Conservation (phyloP, 30 jellyfish, hydroid and myxozoan species). For the Catostylus mosaicus region DNA sequence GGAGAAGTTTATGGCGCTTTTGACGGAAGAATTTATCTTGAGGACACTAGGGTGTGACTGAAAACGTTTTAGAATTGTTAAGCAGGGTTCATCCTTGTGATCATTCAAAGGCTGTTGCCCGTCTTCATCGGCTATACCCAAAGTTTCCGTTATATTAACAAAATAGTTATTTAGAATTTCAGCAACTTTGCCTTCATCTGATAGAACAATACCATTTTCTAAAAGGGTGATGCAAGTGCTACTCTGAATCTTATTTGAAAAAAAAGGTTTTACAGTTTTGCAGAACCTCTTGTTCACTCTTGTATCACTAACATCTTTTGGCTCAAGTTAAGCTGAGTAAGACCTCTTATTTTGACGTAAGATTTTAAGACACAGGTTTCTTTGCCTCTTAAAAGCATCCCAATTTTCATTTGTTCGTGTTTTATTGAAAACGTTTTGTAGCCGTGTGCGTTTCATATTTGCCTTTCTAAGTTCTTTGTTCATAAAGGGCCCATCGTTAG, state of each 20-base stretch:
- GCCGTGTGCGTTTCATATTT: too few species aligned
- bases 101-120: conserved; percentile 25
- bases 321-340: conserved; percentile 25
- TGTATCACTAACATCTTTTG: conserved; percentile 8
- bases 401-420: conserved; percentile 26
- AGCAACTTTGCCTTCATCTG: too few species aligned
- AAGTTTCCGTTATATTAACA: too few species aligned
- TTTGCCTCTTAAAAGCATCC: conserved; percentile 18
- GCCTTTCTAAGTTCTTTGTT: too few species aligned
- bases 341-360: conserved; percentile 26
- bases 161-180: too few species aligned
- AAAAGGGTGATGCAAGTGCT: too few species aligned
- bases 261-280: too few species aligned
- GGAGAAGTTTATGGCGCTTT: conserved; percentile 2
- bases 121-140: conserved; percentile 31
- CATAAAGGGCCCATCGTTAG: too few species aligned
- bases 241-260: too few species aligned
- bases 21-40: conserved; percentile 28
- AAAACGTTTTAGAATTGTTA: conserved; percentile 14
- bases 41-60: conserved; percentile 31
- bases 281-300: not conserved
- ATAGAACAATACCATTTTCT: too few species aligned
- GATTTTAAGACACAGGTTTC: conserved; percentile 23
- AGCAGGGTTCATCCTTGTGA: conserved; percentile 39
- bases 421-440: not conserved